These are phyloP conservation scores for Trichechus manatus DNA, from an alignment of 2,113 vertebrate species.

Conservation along the genomic window DNA sequence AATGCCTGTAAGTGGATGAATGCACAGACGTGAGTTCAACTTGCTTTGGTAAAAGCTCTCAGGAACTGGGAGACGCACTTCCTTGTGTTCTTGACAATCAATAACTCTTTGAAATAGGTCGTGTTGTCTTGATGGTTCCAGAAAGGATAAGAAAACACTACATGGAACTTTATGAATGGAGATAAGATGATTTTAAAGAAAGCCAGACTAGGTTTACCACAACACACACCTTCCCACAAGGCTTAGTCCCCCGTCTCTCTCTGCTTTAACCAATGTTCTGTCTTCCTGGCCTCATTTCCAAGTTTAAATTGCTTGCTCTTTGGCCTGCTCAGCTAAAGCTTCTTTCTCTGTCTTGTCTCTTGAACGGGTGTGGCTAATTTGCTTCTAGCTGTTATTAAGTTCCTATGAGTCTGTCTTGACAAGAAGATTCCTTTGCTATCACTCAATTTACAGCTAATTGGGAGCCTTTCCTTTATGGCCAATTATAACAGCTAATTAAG, in stretches of 20 bases:
- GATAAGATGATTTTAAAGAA: not conserved
- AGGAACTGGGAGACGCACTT: not conserved
- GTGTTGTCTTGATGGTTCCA: not conserved
- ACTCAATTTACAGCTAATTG: conserved; percentile 18
- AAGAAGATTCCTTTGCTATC: conserved; percentile 29
- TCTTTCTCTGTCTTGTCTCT: not conserved
- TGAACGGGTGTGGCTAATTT: not conserved
- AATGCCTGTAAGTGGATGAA: not conserved
- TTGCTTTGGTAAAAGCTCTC: not conserved
- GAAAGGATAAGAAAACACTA: not conserved
- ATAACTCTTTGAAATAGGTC: not conserved
- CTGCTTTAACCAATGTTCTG: not conserved
- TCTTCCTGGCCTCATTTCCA: not conserved
- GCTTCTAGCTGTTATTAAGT: not conserved
- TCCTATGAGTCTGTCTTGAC: not conserved
- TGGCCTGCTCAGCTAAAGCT: not conserved
- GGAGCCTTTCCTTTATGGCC: conserved; percentile 39
- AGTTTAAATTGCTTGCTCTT: not conserved
- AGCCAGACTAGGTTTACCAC: not conserved
- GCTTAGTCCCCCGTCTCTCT: not conserved
- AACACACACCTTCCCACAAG: not conserved
- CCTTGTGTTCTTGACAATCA: not conserved
- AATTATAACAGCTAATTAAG: conserved; percentile 58
- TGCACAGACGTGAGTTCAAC: not conserved
- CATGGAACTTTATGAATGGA: not conserved